Evolutionary conservation across 64 coral and sea anemone genomes (phyloP).

Genomic region (Montipora cactus): DNA sequence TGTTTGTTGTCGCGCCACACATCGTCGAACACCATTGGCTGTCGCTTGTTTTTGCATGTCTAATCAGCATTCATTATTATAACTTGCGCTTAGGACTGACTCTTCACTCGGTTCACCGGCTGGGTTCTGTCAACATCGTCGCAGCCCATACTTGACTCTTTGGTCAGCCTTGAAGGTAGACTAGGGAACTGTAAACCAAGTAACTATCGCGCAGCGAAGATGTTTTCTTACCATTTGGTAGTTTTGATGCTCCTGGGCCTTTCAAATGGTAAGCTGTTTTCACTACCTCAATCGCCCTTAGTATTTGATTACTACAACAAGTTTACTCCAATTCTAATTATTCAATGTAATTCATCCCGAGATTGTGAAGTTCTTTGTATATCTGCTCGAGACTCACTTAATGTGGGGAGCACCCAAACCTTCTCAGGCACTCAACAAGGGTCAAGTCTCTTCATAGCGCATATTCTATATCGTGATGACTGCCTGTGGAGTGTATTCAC

Average conservation of each 20-base stretch:
- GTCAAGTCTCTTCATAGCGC: neutral
- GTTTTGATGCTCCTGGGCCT: neutral
- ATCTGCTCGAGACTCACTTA: neutral
- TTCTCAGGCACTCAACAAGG: too few species aligned
- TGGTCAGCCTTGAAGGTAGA: neutral
- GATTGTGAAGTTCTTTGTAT: neutral
- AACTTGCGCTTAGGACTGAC: neutral
- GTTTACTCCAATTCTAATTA: neutral
- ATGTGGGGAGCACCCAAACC: neutral
- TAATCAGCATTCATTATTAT: slow-evolving; percentile 20
- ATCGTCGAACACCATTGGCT: slow-evolving; percentile 13
- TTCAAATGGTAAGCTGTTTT: slow-evolving; percentile 23
- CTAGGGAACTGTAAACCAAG: slow-evolving; percentile 18
- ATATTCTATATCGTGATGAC: neutral
- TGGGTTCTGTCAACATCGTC: neutral
- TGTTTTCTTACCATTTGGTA: neutral
- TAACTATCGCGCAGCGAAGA: neutral
- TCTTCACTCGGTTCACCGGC: neutral
- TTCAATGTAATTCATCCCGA: neutral
- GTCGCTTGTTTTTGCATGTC: neutral
- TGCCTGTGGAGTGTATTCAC: neutral
- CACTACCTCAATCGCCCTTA: neutral
- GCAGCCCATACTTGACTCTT: neutral
- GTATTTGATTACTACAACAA: neutral
- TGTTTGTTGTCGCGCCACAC: neutral